Evolutionary conservation across 2,113 vertebrate species (phyloP).

Genomic region (Narcine bancroftii): DNA sequence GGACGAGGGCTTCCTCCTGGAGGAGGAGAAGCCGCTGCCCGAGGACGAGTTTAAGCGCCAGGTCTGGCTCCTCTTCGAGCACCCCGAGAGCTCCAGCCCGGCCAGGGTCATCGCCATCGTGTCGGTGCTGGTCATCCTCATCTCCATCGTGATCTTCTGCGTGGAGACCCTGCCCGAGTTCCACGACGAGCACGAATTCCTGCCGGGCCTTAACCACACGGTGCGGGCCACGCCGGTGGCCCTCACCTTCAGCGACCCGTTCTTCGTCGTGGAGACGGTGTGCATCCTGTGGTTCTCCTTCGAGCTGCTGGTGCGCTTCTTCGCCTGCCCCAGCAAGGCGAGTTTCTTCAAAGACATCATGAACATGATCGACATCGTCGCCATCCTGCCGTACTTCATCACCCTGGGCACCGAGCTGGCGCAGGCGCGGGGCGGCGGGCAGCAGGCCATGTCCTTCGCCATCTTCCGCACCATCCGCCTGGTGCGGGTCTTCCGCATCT

Average conservation of each 20-base stretch:
- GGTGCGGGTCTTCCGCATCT: constrained; percentile 93
- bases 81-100: constrained; percentile 90
- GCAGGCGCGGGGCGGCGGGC: constrained; percentile 61
- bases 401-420: constrained; percentile 93
- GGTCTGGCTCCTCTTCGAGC: constrained; percentile 96
- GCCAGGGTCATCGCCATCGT: constrained; percentile 93
- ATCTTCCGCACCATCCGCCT: constrained; percentile 94
- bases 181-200: constrained; percentile 89
- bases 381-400: constrained; percentile 99
- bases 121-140: constrained; percentile 91
- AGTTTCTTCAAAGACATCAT: constrained; percentile 95
- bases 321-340: constrained; percentile 86
- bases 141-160: constrained; percentile 72
- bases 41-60: constrained; percentile 94
- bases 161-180: constrained; percentile 69
- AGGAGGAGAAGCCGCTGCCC: constrained; percentile 83
- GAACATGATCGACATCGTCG: constrained; percentile 97
- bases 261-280: constrained; percentile 96
- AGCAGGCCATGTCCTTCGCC: constrained; percentile 85
- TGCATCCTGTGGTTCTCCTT: constrained; percentile 99
- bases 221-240: neutral
- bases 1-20: constrained; percentile 93
- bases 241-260: constrained; percentile 88
- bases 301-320: constrained; percentile 91
- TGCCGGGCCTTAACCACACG: constrained; percentile 60